phyloP scores from a whole-genome alignment of 2,113 vertebrate genomes.

The Garra rufa region DNA sequence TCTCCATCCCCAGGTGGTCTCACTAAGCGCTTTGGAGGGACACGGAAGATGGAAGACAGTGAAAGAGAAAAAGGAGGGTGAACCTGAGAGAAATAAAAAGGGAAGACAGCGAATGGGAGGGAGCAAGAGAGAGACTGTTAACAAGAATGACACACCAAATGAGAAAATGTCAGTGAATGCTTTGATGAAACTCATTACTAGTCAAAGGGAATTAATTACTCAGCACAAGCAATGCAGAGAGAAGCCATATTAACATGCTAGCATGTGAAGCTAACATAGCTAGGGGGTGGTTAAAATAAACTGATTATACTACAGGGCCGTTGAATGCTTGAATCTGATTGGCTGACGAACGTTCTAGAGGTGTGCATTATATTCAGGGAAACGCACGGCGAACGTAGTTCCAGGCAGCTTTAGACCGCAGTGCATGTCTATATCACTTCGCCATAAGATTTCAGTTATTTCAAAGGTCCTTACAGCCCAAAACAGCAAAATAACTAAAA shows the following conservation, averaged over 20 bases:
- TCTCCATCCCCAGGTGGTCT: slow-evolving; percentile 39
- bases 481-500: too few relatives aligned
- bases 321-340: too few relatives aligned
- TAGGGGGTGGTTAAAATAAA: too few relatives aligned
- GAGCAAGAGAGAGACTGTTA: background rate
- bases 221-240: slow-evolving; percentile 62
- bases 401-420: too few relatives aligned
- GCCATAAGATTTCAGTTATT: too few relatives aligned
- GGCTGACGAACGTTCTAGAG: too few relatives aligned
- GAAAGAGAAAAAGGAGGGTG: slow-evolving; percentile 38
- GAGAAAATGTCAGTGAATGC: slow-evolving; percentile 60
- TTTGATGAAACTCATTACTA: slow-evolving; percentile 65
- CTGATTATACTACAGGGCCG: too few relatives aligned
- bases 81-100: background rate
- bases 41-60: slow-evolving; percentile 26
- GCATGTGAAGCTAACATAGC: background rate
- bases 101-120: background rate
- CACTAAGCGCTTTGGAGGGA: slow-evolving; percentile 24
- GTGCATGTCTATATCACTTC: too few relatives aligned
- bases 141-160: slow-evolving; percentile 54
- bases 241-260: slow-evolving; percentile 14
- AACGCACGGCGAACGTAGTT: too few relatives aligned
- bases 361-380: too few relatives aligned
- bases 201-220: slow-evolving; percentile 66
- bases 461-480: too few relatives aligned